Evolutionary conservation across 1,140 invertebrate species (phyloP), one percentile per base, ranked within the genome.

Genomic region (Pseudachorutes palmiensis): DNA sequence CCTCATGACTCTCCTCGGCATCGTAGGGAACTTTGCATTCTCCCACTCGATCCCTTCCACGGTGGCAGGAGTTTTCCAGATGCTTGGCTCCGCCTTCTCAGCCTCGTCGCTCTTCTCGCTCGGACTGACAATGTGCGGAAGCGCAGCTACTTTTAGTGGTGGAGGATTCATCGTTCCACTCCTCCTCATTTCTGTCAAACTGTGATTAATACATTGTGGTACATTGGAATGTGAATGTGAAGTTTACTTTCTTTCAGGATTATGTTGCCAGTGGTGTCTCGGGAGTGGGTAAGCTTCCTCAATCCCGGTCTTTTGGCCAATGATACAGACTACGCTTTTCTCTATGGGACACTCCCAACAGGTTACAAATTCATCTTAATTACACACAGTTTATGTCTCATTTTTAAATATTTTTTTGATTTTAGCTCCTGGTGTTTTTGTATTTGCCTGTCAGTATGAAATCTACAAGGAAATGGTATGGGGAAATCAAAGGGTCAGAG

Each of bases 51-150:
- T 96, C 32, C 93, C 94, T 9, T 74, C 81, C 26, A 83, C 89
- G 65, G 78, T 97, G 12, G 81, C 85, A 69, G 85, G 85, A 48
- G 84, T 94, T 71, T 80, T 74, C 1, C 72, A 88, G 84, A 85
- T 89, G 1, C 84, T 95, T 66, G 90, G 91, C 0, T 86, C 89
- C 70, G 88, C 94, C 26, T 98, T 97, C 77, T 90, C 91, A 59
- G 92, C 91, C 0, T 87, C 88, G 28, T 92, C 95, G 0, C 78
- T 98, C 14, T 97, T 97, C 77, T 80, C 94, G 32, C 81, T 97
- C 12, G 95, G 95, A 1, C 78, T 95, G 2, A 85, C 89, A 77
- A 94, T 97, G 88, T 91, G 95, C n/a, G 92, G 92, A 9, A 91
- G 91, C 80, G 85, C 93, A 45, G 84, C 88, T 60, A 85, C 86